Evolutionary conservation across 1,140 invertebrate genomes (phyloP).

Genomic region (Mycetomoellerius zeteki): DNA sequence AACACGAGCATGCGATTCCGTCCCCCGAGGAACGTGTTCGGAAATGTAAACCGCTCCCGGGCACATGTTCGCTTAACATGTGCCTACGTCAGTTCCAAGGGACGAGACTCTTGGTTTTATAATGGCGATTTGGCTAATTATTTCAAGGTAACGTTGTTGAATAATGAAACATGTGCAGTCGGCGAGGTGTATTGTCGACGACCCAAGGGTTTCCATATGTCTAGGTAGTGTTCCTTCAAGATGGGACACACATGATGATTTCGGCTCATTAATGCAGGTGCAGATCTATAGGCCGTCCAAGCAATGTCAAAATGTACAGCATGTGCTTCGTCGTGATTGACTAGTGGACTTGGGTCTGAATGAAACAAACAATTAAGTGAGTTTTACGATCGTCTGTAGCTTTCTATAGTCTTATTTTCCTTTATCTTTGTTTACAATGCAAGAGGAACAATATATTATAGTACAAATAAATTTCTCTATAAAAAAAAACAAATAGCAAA

Average conservation of each 20-base stretch:
- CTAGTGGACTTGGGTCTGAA: background rate
- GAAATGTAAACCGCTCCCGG: conserved; percentile 59
- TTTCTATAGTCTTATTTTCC: background rate
- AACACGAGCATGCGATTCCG: conserved; percentile 61
- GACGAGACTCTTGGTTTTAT: conserved; percentile 40
- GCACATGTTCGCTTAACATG: conserved; percentile 51
- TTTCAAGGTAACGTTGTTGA: background rate
- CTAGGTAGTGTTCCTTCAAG: background rate
- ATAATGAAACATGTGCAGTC: background rate
- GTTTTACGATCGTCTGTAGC: background rate
- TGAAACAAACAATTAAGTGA: background rate
- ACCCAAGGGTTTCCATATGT: background rate
- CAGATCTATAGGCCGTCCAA: background rate
- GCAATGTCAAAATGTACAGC: background rate
- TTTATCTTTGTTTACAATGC: background rate
- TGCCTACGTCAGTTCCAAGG: conserved; percentile 14
- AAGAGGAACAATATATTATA: background rate
- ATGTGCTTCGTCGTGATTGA: conserved; percentile 7
- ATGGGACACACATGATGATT: background rate
- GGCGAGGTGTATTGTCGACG: background rate
- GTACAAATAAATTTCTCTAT: background rate
- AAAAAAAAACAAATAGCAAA: background rate
- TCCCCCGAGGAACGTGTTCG: conserved; percentile 63
- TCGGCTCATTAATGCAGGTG: background rate
- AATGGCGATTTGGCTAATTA: conserved; percentile 1